phyloP scores from a whole-genome alignment of 2,113 vertebrate genomes.

The Phylloscopus trochilus region DNA sequence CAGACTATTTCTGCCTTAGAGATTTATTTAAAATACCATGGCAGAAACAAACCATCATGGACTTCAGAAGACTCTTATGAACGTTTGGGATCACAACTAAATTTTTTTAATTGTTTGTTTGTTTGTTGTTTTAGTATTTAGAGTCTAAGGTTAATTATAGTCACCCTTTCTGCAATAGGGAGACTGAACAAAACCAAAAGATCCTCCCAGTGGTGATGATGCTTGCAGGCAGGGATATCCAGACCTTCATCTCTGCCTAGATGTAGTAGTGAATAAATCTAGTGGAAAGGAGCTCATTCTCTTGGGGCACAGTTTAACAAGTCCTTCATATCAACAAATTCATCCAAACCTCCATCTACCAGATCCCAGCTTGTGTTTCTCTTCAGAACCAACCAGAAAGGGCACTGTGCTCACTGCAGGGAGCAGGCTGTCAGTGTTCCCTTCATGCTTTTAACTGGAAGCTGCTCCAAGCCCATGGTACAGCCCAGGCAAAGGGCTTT shows the following conservation, averaged over 20 bases:
- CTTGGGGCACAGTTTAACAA: not conserved
- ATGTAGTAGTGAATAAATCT: not conserved
- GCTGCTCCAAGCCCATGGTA: not conserved
- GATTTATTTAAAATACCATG: not conserved
- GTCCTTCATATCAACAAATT: not conserved
- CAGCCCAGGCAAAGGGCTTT: not conserved
- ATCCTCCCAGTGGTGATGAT: not conserved
- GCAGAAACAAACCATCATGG: not conserved
- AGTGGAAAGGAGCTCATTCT: not conserved
- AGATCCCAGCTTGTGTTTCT: not conserved
- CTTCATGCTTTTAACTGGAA: not conserved
- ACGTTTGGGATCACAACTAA: not conserved
- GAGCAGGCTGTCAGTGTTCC: fast-evolving
- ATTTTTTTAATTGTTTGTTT: not conserved
- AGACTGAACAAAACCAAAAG: not conserved
- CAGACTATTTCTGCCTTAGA: not conserved
- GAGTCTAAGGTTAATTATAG: not conserved
- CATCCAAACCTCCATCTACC: fast-evolving
- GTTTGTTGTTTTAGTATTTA: not conserved
- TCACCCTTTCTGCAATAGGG: not conserved
- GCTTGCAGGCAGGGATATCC: not conserved
- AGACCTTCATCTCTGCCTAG: not conserved
- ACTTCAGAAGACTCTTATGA: not conserved
- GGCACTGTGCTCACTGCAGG: fast-evolving
- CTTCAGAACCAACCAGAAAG: fast-evolving